A percentile compares a stretch with the other conserved stretches of the same genome.
Evolutionary conservation across 2,888 invertebrate species (phyloP).

Genomic region (Entomobrya proxima): DNA sequence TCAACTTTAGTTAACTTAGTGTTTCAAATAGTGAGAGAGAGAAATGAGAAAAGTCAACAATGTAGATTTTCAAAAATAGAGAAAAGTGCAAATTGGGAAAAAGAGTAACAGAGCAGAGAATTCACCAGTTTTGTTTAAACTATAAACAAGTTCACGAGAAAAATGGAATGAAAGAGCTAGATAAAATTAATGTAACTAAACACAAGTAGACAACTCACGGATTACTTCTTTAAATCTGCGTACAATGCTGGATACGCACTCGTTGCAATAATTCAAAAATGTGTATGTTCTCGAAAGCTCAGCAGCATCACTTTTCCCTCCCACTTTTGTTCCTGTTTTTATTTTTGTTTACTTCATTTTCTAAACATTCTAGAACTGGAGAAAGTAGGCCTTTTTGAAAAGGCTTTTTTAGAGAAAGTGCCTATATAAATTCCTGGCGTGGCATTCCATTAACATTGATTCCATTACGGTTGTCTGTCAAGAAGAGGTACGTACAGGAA

Average conservation of each 20-base stretch:
- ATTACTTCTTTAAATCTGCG: background rate
- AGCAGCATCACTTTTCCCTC: background rate
- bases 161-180: background rate
- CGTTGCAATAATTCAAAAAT: too few species aligned
- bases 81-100: background rate
- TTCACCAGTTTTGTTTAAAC: conserved; percentile 2
- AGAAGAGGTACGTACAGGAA: background rate
- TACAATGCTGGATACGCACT: background rate
- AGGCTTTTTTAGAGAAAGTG: conserved; percentile 23
- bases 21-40: background rate
- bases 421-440: conserved; percentile 29
- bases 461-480: background rate
- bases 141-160: background rate
- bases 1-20: conserved; percentile 16
- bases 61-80: background rate
- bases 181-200: background rate
- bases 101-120: too few species aligned
- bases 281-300: background rate
- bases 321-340: background rate
- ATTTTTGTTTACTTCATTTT: background rate
- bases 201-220: background rate
- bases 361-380: background rate
- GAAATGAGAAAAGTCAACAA: background rate
- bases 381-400: too few species aligned
- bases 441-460: conserved; percentile 20